Evolutionary conservation across 1,140 invertebrate genomes (phyloP), one percentile per base, ranked within the genome.

Genomic region (Bombus impatiens): DNA sequence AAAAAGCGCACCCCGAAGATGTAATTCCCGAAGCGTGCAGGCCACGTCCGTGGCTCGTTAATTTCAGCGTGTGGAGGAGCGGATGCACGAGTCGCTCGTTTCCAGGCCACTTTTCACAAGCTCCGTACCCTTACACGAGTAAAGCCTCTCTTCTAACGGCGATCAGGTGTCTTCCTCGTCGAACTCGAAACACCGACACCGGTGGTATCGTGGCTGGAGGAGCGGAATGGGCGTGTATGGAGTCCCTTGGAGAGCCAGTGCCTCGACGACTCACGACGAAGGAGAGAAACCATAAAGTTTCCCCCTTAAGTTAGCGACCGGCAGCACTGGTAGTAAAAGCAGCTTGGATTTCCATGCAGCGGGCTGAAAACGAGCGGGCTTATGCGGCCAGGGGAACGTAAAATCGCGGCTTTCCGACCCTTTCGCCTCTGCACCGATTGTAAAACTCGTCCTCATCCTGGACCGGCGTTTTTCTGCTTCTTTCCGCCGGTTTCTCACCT

Each of bases 201-300:
- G 13, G 35, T 40, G 62, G 28, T 68, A 65, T 67, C 81, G 75
- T 62, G 28, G 62, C 70, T 70, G 25, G 80, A 72, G 40, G 42
- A 74, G 81, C 71, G 35, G 82, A 90, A 90, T 85, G 89, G 89
- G 89, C 86, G 87, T 79, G 71, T 68, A 47, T 74, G 42, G 28
- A 18, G 71, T 47, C 82, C 32, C 57, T 59, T 53, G 42, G 12
- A 75, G 35, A 59, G 32, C 70, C 84, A 44, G 28, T 75, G 35
- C 62, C 32, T 70, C 77, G 62, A 25, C 77, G 74, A 68, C 59
- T 57, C 28, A 28, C 35, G 18, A 65, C 8, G 25, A 22, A 75
- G 35, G 40, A 84, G 81, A 87, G 89, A 87, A 89, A 88, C 90
- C 94, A 93, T 95, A 94, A 95, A 94, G 90, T 92, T 94, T 93